Conservation (phyloP, 2,113 vertebrate species). For the Phycodurus eques region DNA sequence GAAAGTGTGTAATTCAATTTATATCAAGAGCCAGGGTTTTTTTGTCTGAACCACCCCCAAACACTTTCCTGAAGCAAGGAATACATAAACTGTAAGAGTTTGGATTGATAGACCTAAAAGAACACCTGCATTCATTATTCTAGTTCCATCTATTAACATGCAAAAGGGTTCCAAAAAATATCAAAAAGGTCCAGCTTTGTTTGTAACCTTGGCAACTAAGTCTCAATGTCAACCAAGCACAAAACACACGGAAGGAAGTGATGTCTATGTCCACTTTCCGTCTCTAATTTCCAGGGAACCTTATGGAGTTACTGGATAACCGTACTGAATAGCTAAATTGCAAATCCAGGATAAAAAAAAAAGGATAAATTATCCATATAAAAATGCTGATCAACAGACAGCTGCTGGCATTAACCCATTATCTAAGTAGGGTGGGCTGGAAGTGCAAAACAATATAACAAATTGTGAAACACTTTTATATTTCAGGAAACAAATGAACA, state of each 20-base stretch:
- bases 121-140: not conserved
- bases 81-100: too few species aligned
- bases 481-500: too few species aligned
- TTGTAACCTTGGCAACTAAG: not conserved
- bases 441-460: too few species aligned
- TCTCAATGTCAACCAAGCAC: not conserved
- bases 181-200: not conserved
- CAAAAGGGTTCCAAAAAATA: not conserved
- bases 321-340: not conserved
- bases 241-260: not conserved
- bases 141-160: not conserved
- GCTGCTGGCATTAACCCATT: not conserved
- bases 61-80: too few species aligned
- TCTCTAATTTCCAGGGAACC: not conserved
- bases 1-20: too few species aligned
- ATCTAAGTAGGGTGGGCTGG: too few species aligned
- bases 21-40: too few species aligned
- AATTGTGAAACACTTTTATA: too few species aligned
- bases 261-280: too few species aligned
- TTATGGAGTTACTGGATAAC: not conserved
- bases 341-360: not conserved
- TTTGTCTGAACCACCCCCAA: too few species aligned
- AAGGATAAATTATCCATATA: too few species aligned
- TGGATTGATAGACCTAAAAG: too few species aligned
- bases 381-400: not conserved